A percentile compares a stretch with the other conserved stretches of the same genome.
phyloP scores from a whole-genome alignment of 2,888 invertebrate species.

The Sialis fuliginosa region DNA sequence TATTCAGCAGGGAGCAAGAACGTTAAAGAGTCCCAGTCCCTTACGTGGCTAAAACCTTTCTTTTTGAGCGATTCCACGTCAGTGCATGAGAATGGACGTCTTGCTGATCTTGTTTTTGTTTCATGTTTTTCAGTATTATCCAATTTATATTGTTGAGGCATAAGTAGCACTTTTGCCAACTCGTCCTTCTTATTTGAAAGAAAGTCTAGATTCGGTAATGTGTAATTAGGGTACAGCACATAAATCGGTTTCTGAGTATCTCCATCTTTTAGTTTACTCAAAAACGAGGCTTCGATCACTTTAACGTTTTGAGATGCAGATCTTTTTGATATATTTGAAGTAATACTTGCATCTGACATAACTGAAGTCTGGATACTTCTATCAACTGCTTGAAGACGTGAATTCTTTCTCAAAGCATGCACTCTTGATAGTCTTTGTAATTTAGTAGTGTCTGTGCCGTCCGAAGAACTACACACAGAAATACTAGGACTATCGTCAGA shows the following conservation, averaged over 20 bases:
- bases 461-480: conserved; percentile 35
- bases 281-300: conserved; percentile 50
- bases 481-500: conserved; percentile 34
- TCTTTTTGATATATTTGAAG: not conserved
- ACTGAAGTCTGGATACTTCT: conserved; percentile 59
- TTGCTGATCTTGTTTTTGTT: conserved; percentile 21
- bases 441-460: conserved; percentile 32
- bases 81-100: conserved; percentile 60
- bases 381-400: conserved; percentile 40
- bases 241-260: conserved; percentile 58
- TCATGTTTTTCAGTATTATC: conserved; percentile 13
- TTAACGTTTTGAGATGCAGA: conserved; percentile 29
- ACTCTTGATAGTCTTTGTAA: conserved; percentile 20
- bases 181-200: conserved; percentile 29
- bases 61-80: conserved; percentile 67
- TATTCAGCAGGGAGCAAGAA: conserved; percentile 76
- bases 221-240: conserved; percentile 80
- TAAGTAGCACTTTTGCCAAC: conserved; percentile 49
- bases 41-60: conserved; percentile 67
- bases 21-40: conserved; percentile 87
- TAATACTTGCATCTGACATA: conserved; percentile 14
- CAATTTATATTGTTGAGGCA: conserved; percentile 39
- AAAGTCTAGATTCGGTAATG: conserved; percentile 76
- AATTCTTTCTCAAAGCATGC: conserved; percentile 8
- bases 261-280: conserved; percentile 38